A percentile compares a stretch with the other conserved stretches of the same genome.
These are phyloP conservation scores for Gobio occitaniae DNA, from an alignment of 2,797 vertebrate species.

Conservation along the genomic window DNA sequence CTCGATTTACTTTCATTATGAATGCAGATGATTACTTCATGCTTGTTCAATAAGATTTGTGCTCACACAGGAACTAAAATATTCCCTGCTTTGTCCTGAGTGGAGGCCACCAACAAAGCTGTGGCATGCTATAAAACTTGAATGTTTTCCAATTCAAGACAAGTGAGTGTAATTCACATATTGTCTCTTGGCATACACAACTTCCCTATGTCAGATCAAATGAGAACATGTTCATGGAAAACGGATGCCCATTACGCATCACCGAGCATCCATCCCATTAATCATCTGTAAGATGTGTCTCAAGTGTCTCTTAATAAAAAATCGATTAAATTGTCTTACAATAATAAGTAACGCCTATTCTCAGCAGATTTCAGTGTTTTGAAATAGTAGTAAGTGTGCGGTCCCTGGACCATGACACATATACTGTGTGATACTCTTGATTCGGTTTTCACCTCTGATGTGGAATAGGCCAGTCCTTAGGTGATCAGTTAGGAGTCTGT, in stretches of 20 bases:
- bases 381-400: slow-evolving; percentile 14
- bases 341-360: slow-evolving; percentile 48
- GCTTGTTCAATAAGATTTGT: not conserved
- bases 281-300: slow-evolving; percentile 27
- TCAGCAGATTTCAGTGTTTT: slow-evolving; percentile 11
- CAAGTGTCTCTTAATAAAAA: slow-evolving; percentile 35
- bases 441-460: not conserved
- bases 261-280: slow-evolving; percentile 19
- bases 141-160: not conserved
- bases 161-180: not conserved
- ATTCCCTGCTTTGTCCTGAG: not conserved
- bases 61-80: not conserved
- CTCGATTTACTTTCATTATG: not conserved
- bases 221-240: not conserved
- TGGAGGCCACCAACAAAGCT: slow-evolving; percentile 27
- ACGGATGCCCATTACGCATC: slow-evolving; percentile 4
- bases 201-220: not conserved
- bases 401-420: not conserved
- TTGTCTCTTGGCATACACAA: slow-evolving; percentile 9
- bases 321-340: slow-evolving; percentile 10
- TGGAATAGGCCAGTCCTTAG: not conserved
- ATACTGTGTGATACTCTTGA: not conserved
- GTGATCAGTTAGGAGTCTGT: slow-evolving; percentile 1
- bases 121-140: not conserved
- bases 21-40: not conserved